Conservation (phyloP, 2,888 invertebrate genomes). For the Dolichopus griseipennis region DNA sequence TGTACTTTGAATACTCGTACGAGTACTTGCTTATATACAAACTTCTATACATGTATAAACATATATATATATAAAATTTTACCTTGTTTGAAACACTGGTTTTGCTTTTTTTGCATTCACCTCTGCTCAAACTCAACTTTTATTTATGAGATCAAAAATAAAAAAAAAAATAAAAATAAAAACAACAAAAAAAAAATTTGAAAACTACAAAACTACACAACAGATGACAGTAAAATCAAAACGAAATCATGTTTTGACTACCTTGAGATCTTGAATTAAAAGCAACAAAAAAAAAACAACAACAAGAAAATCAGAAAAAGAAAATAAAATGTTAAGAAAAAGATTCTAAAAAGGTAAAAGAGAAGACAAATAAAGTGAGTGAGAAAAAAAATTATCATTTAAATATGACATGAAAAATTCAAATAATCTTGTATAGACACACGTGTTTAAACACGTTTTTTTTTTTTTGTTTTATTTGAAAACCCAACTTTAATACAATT, state of each 20-base stretch:
- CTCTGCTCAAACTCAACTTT: neutral
- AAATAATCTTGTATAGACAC: neutral
- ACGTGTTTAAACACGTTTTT: too few relatives aligned
- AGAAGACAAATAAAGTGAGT: too few relatives aligned
- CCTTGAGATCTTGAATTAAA: neutral
- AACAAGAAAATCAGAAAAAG: too few relatives aligned
- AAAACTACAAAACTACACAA: neutral
- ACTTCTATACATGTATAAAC: neutral
- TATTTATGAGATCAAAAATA: too few relatives aligned
- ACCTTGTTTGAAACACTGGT: neutral
- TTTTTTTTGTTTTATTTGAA: too few relatives aligned
- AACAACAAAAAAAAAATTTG: too few relatives aligned
- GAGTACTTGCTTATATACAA: neutral
- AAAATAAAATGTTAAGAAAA: too few relatives aligned
- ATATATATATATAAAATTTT: neutral
- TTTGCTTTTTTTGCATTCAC: neutral
- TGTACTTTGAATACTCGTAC: neutral
- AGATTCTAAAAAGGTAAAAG: too few relatives aligned
- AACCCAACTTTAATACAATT: too few relatives aligned
- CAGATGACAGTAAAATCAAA: neutral
- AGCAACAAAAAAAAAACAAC: neutral
- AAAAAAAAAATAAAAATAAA: too few relatives aligned
- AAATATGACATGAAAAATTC: neutral
- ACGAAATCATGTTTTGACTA: conserved; percentile 1
- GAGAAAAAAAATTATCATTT: neutral